Conservation (phyloP, 2,113 vertebrate genomes). For the Lasiurus borealis region DNA sequence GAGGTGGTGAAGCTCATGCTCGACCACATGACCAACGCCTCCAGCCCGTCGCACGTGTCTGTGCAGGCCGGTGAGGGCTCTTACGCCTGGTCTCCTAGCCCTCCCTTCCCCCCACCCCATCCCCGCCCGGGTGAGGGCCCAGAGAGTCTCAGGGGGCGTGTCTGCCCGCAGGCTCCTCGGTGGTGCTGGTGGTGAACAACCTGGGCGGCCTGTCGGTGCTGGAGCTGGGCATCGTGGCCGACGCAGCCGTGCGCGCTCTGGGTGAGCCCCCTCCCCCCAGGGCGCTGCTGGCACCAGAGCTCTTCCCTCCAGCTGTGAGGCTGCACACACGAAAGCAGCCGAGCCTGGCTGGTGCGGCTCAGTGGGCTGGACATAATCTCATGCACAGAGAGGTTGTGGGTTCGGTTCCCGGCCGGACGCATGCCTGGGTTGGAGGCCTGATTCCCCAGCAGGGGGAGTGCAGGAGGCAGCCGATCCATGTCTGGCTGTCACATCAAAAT, state of each 20-base stretch:
- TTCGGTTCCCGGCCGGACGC: too few relatives aligned
- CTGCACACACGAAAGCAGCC: background rate
- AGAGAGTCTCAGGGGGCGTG: background rate
- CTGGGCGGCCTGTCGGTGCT: conserved; percentile 95
- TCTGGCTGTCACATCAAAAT: too few relatives aligned
- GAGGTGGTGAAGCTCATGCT: conserved; percentile 93
- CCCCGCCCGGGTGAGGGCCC: background rate
- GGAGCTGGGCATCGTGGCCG: conserved; percentile 93
- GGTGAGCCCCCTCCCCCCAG: conserved; percentile 85
- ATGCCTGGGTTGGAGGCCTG: too few relatives aligned
- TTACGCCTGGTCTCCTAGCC: too few relatives aligned
- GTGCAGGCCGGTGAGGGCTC: conserved; percentile 88
- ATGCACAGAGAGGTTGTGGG: too few relatives aligned
- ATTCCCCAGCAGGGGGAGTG: too few relatives aligned
- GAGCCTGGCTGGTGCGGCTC: too few relatives aligned
- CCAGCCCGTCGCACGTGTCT: conserved; percentile 89
- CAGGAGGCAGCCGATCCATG: too few relatives aligned
- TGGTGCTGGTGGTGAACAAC: conserved; percentile 96
- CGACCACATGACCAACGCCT: conserved; percentile 92
- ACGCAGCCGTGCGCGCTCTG: conserved; percentile 87
- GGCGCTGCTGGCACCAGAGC: too few relatives aligned
- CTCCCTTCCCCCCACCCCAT: background rate
- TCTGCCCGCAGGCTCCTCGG: conserved; percentile 86
- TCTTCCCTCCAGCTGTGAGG: background rate
- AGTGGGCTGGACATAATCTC: too few relatives aligned